Evolutionary conservation across 2,888 invertebrate species (phyloP).

Genomic region (Emmelina monodactyla): DNA sequence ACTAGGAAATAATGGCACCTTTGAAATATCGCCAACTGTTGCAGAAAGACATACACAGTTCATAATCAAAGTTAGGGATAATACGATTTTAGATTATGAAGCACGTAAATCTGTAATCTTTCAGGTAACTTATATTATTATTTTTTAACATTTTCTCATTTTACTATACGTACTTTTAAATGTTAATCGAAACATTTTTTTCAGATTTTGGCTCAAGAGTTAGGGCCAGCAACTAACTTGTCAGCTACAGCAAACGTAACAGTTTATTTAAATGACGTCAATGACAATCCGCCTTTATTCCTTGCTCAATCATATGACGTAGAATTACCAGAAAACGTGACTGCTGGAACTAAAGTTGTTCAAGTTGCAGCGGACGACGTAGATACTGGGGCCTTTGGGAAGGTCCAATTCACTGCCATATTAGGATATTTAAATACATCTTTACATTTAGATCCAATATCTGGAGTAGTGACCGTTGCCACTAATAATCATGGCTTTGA

Average conservation of each 20-base stretch:
- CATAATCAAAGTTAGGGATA: slow-evolving; percentile 83
- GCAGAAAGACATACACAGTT: slow-evolving; percentile 82
- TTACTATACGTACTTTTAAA: background rate
- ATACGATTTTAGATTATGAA: slow-evolving; percentile 85
- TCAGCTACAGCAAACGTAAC: slow-evolving; percentile 78
- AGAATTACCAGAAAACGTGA: slow-evolving; percentile 81
- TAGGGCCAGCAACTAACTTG: slow-evolving; percentile 78
- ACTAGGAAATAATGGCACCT: slow-evolving; percentile 84
- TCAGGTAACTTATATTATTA: slow-evolving; percentile 57
- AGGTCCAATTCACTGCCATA: slow-evolving; percentile 79
- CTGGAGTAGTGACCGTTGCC: slow-evolving; percentile 83
- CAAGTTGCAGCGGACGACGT: slow-evolving; percentile 84
- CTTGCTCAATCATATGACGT: slow-evolving; percentile 75
- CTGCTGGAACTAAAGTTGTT: slow-evolving; percentile 74
- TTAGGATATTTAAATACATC: slow-evolving; percentile 81
- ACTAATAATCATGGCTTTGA: slow-evolving; percentile 81
- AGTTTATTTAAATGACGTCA: slow-evolving; percentile 83
- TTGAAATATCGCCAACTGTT: slow-evolving; percentile 85
- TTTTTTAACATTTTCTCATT: slow-evolving; percentile 1
- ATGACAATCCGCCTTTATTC: slow-evolving; percentile 89
- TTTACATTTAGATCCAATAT: slow-evolving; percentile 77
- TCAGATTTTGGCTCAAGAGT: slow-evolving; percentile 81
- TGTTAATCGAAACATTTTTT: slow-evolving; percentile 21
- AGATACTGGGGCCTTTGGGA: slow-evolving; percentile 80
- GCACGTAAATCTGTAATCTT: slow-evolving; percentile 76